Evolutionary conservation across 2,888 invertebrate genomes (phyloP).

Genomic region (Lymantria monacha): DNA sequence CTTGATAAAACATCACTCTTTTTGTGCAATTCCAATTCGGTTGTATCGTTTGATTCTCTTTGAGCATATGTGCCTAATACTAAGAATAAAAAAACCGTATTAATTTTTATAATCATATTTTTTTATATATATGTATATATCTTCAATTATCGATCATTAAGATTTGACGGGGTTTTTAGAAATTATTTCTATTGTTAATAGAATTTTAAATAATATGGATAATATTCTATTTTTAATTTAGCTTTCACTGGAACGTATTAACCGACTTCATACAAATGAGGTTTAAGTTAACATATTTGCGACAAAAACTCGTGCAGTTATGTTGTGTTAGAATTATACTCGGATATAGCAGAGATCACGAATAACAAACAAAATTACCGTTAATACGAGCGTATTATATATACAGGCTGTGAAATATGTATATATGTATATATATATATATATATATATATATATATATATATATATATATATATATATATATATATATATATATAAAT

Average conservation of each 20-base stretch:
- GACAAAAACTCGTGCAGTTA: slow-evolving; percentile 18
- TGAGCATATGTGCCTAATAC: slow-evolving; percentile 9
- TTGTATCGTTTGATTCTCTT: slow-evolving; percentile 24
- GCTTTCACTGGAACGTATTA: not conserved
- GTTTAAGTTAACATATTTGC: not conserved
- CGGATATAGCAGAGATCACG: slow-evolving; percentile 50
- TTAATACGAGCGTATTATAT: slow-evolving; percentile 39
- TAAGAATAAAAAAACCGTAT: not conserved
- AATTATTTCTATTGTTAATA: no score
- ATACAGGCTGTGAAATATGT: slow-evolving; percentile 40
- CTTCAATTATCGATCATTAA: no score
- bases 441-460: no score
- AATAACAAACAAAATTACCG: slow-evolving; percentile 49
- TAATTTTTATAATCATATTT: not conserved
- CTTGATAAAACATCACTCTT: slow-evolving; percentile 66
- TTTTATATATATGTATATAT: not conserved
- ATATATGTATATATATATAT: no score
- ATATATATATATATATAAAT: no score
- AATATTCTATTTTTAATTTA: not conserved
- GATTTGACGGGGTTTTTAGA: no score
- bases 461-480: no score
- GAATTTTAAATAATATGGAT: not conserved
- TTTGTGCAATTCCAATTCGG: slow-evolving; percentile 13
- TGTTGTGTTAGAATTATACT: slow-evolving; percentile 29
- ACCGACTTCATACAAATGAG: not conserved